phyloP scores from a whole-genome alignment of 2,888 invertebrate species.

The Adelognathus sp. region DNA sequence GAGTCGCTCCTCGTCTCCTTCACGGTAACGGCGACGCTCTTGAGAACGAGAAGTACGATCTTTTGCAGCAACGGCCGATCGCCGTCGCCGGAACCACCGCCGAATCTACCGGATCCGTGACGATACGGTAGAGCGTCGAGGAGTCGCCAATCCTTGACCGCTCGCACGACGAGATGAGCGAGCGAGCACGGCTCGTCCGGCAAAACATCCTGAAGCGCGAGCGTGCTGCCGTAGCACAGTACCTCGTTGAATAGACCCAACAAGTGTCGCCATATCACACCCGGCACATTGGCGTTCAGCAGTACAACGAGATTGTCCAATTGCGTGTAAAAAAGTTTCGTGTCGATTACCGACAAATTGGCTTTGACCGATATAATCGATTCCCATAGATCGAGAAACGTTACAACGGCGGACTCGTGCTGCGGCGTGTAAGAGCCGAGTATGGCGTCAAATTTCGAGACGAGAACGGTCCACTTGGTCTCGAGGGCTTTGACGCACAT shows the following conservation, averaged over 20 bases:
- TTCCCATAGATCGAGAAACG: conserved; percentile 94
- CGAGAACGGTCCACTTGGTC: conserved; percentile 92
- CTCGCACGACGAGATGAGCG: conserved; percentile 92
- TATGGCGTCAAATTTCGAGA: conserved; percentile 82
- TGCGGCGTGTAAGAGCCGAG: conserved; percentile 81
- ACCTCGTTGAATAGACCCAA: conserved; percentile 94
- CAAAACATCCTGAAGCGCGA: conserved; percentile 92
- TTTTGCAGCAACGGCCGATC: conserved; percentile 89
- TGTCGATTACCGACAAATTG: conserved; percentile 93
- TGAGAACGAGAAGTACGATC: conserved; percentile 92
- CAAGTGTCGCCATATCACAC: conserved; percentile 92
- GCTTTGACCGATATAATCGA: conserved; percentile 95
- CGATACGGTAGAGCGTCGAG: conserved; percentile 83
- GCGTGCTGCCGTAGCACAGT: conserved; percentile 94
- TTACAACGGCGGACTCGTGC: conserved; percentile 84
- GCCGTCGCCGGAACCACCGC: conserved; percentile 81
- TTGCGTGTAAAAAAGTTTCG: conserved; percentile 93
- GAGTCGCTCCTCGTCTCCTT: conserved; percentile 95
- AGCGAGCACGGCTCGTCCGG: conserved; percentile 94
- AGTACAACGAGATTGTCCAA: conserved; percentile 90
- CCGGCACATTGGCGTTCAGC: conserved; percentile 87
- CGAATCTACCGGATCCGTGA: conserved; percentile 82
- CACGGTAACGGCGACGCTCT: conserved; percentile 94
- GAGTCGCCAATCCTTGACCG: conserved; percentile 92
- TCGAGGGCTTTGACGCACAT: conserved; percentile 92